phyloP scores from a whole-genome alignment of 2,888 invertebrate genomes.

The Aporophyla nigra region DNA sequence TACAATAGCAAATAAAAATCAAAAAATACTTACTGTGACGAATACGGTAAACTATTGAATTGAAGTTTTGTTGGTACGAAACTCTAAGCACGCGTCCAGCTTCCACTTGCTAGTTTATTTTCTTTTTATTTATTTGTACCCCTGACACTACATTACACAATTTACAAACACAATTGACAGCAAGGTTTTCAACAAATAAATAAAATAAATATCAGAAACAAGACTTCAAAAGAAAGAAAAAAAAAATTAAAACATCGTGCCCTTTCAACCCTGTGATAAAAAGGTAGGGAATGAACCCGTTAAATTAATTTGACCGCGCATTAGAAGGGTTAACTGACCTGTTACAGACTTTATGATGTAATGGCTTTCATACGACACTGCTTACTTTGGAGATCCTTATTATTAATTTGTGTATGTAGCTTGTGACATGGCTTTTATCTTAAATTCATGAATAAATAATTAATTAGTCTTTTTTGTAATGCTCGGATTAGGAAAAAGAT shows the following conservation, averaged over 20 bases:
- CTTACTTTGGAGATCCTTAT: constrained; percentile 30
- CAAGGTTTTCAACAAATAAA: background rate
- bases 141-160: background rate
- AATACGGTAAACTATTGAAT: background rate
- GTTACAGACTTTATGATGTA: constrained; percentile 25
- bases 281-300: constrained; percentile 39
- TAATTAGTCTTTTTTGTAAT: background rate
- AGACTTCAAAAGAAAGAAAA: constrained; percentile 13
- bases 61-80: no score
- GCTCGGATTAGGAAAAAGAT: background rate
- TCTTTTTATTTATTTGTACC: no score
- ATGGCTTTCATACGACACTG: constrained; percentile 36
- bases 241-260: constrained; percentile 19
- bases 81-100: no score
- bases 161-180: background rate
- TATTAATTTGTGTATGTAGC: constrained; percentile 19
- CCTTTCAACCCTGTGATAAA: constrained; percentile 37
- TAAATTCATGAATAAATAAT: constrained; percentile 14
- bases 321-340: constrained; percentile 42
- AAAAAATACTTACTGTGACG: no score
- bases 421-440: constrained; percentile 8
- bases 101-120: no score
- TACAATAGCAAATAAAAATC: background rate
- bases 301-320: constrained; percentile 48
- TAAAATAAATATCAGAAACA: background rate